phyloP scores from a whole-genome alignment of 2,888 invertebrate genomes.

The Caenorhabditis plicata region DNA sequence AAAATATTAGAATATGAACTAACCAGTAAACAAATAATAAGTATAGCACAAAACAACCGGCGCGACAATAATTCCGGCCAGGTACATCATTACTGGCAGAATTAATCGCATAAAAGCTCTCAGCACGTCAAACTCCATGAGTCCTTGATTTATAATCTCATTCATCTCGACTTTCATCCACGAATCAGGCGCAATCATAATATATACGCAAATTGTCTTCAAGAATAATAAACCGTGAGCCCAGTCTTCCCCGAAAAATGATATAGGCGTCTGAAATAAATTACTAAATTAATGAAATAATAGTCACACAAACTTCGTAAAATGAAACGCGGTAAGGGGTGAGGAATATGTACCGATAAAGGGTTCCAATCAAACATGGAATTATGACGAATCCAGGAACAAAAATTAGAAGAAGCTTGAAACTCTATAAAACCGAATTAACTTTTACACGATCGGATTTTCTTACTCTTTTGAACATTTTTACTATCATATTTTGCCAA shows the following conservation, averaged over 20 bases:
- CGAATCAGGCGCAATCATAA: conserved; percentile 94
- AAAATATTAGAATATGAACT: conserved; percentile 1
- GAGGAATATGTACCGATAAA: conserved; percentile 84
- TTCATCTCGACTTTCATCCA: conserved; percentile 80
- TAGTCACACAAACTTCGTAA: conserved; percentile 68
- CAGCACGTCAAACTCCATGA: conserved; percentile 85
- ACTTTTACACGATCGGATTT: conserved; percentile 4
- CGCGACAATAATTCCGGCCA: conserved; percentile 84
- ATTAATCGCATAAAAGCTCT: conserved; percentile 80
- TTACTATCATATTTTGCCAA: too few species aligned
- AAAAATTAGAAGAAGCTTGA: conserved; percentile 70
- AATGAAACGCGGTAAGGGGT: conserved; percentile 85
- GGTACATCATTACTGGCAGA: conserved; percentile 82
- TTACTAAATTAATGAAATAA: conserved; percentile 76
- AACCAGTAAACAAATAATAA: conserved; percentile 53
- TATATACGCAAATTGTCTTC: conserved; percentile 92
- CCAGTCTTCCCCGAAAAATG: conserved; percentile 81
- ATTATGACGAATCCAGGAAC: conserved; percentile 81
- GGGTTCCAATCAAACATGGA: conserved; percentile 85
- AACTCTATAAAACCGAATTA: conserved; percentile 13
- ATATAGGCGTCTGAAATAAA: conserved; percentile 71
- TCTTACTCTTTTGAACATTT: conserved; percentile 16
- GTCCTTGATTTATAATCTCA: conserved; percentile 84
- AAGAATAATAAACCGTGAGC: conserved; percentile 94
- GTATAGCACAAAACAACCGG: conserved; percentile 87